Conservation (phyloP, 37 sponge, comb jelly and placozoan genomes). For the Chondrosia reniformis region DNA sequence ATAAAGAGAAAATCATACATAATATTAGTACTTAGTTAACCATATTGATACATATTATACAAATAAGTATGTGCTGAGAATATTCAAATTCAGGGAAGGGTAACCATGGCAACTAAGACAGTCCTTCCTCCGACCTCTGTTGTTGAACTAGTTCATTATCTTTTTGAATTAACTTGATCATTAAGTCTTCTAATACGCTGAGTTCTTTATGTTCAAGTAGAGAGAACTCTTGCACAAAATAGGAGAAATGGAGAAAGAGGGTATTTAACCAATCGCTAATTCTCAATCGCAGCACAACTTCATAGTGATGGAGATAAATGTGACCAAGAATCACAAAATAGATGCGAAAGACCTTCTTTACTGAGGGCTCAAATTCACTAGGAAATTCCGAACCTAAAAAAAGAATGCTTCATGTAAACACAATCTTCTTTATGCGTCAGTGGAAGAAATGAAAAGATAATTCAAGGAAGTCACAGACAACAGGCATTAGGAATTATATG, state of each 20-base stretch:
- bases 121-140: background rate
- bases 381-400: slow-evolving; percentile 66
- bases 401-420: too few relatives aligned
- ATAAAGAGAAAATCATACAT: too few relatives aligned
- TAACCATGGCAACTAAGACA: too few relatives aligned
- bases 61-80: too few relatives aligned
- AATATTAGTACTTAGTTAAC: too few relatives aligned
- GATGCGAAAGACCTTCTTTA: slow-evolving; percentile 74
- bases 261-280: slow-evolving; percentile 73
- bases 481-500: too few relatives aligned
- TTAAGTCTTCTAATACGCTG: slow-evolving; percentile 60
- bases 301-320: slow-evolving; percentile 85
- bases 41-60: too few relatives aligned
- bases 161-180: slow-evolving; percentile 41
- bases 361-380: slow-evolving; percentile 54
- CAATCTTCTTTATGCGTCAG: too few relatives aligned
- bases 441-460: background rate
- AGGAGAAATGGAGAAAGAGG: slow-evolving; percentile 80
- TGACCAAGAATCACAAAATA: slow-evolving; percentile 81
- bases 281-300: slow-evolving; percentile 32
- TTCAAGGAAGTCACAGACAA: background rate
- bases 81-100: too few relatives aligned
- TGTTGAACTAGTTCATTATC: slow-evolving; percentile 47
- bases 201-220: slow-evolving; percentile 72
- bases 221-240: slow-evolving; percentile 77